These are phyloP conservation scores for Campopleginae sp. DNA, from an alignment of 2,888 invertebrate genomes.

Conservation along the genomic window DNA sequence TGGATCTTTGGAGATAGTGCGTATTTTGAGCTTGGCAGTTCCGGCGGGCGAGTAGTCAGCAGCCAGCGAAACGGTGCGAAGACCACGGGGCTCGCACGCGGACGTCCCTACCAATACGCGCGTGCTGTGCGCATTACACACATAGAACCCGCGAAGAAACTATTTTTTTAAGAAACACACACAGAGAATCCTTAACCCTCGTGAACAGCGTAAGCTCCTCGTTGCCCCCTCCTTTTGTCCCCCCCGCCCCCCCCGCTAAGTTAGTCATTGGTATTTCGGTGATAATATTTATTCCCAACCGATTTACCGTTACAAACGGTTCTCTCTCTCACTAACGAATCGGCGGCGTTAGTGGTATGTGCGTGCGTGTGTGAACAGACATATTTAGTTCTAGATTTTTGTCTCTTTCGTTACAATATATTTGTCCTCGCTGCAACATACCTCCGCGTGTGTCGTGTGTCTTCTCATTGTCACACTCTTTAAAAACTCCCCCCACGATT, in stretches of 20 bases:
- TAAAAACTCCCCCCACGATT: slow-evolving; percentile 24
- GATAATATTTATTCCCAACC: slow-evolving; percentile 30
- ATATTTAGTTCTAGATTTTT: slow-evolving; percentile 28
- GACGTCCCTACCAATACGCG: slow-evolving; percentile 79
- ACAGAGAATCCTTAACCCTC: slow-evolving; percentile 11
- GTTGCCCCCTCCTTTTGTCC: slow-evolving; percentile 4
- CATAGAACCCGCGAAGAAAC: slow-evolving; percentile 75
- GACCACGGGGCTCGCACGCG: slow-evolving; percentile 83
- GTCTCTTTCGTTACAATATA: slow-evolving; percentile 13
- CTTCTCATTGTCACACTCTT: slow-evolving; percentile 38
- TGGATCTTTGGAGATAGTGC: slow-evolving; percentile 59
- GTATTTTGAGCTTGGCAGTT: slow-evolving; percentile 78
- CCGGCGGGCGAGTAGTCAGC: slow-evolving; percentile 73
- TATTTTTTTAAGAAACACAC: slow-evolving; percentile 76
- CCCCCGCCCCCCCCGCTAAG: background rate
- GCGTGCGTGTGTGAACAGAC: slow-evolving; percentile 33
- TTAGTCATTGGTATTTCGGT: slow-evolving; percentile 29
- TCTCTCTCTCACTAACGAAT: slow-evolving; percentile 68
- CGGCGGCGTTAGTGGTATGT: slow-evolving; percentile 34
- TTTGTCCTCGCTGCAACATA: background rate
- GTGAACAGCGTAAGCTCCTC: slow-evolving; percentile 2
- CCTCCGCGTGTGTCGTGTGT: slow-evolving; percentile 29
- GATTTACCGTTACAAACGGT: slow-evolving; percentile 54
- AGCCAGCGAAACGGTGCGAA: slow-evolving; percentile 69
- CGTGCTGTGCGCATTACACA: slow-evolving; percentile 77